phyloP scores from a whole-genome alignment of 2,113 vertebrate species.

The Pyxicephalus adspersus region DNA sequence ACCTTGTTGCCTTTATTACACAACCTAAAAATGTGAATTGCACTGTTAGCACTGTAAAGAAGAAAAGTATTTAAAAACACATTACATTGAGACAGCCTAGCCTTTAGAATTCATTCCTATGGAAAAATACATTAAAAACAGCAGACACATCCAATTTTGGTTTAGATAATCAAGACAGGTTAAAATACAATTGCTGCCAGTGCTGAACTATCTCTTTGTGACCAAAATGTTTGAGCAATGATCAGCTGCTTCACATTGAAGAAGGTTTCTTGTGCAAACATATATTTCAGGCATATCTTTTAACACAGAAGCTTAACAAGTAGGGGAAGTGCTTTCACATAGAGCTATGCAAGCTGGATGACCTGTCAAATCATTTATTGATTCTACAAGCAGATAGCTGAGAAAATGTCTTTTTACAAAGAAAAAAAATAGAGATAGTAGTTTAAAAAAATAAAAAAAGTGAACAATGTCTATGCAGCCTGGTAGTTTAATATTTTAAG shows the following conservation, averaged over 20 bases:
- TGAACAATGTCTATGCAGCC: constrained; percentile 39
- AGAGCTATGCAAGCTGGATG: constrained; percentile 59
- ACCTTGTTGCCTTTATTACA: no score
- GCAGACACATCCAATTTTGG: constrained; percentile 54
- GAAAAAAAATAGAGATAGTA: constrained; percentile 63
- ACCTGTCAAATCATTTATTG: constrained; percentile 66
- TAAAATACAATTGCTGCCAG: constrained; percentile 59
- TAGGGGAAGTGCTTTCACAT: constrained; percentile 61
- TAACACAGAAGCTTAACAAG: constrained; percentile 67
- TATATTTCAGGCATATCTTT: constrained; percentile 68
- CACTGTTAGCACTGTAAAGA: constrained; percentile 10
- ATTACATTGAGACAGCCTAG: constrained; percentile 38
- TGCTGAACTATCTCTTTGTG: constrained; percentile 61
- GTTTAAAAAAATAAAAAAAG: constrained; percentile 56
- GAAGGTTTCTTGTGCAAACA: constrained; percentile 70
- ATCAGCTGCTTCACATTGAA: constrained; percentile 65
- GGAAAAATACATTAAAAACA: constrained; percentile 56
- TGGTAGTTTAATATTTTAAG: constrained; percentile 53
- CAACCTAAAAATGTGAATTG: not conserved
- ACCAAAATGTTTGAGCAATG: constrained; percentile 65
- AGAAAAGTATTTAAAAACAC: constrained; percentile 41
- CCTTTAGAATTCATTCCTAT: constrained; percentile 43
- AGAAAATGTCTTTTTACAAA: constrained; percentile 63
- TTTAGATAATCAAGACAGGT: constrained; percentile 58
- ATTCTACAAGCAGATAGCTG: constrained; percentile 66